These are phyloP conservation scores for Clarias platycephalus DNA, from an alignment of 2,797 vertebrate genomes.

Conservation along the genomic window DNA sequence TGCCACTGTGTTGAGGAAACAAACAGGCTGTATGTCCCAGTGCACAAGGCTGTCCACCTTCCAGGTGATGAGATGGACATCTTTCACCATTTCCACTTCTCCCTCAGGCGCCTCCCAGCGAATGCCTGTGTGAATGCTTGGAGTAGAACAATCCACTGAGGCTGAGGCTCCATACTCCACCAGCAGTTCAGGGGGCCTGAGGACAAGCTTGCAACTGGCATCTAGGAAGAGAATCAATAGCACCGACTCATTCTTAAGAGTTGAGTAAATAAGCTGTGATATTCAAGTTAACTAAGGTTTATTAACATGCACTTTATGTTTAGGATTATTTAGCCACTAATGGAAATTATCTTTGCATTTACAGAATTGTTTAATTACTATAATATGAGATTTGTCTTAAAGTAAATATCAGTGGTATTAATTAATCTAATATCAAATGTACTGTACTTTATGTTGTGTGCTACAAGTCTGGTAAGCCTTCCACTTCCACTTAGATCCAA, in stretches of 20 bases:
- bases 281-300: background rate
- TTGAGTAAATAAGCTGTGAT: background rate
- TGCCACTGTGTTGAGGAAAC: conserved; percentile 15
- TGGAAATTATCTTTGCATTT: background rate
- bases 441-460: background rate
- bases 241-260: background rate
- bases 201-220: conserved; percentile 19
- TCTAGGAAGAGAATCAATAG: background rate
- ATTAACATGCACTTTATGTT: background rate
- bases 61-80: conserved; percentile 38
- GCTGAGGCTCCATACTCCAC: conserved; percentile 31
- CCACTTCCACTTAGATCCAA: background rate
- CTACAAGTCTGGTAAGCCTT: background rate
- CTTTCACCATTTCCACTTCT: fast-evolving
- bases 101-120: conserved; percentile 44
- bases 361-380: background rate
- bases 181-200: background rate
- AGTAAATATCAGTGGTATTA: background rate
- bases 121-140: fast-evolving
- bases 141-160: fast-evolving
- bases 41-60: conserved; percentile 22
- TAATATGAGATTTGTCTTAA: background rate
- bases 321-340: background rate
- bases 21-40: conserved; percentile 36
- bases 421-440: background rate